These are phyloP conservation scores for Emmelina monodactyla DNA, from an alignment of 2,888 invertebrate genomes.

Conservation along the genomic window DNA sequence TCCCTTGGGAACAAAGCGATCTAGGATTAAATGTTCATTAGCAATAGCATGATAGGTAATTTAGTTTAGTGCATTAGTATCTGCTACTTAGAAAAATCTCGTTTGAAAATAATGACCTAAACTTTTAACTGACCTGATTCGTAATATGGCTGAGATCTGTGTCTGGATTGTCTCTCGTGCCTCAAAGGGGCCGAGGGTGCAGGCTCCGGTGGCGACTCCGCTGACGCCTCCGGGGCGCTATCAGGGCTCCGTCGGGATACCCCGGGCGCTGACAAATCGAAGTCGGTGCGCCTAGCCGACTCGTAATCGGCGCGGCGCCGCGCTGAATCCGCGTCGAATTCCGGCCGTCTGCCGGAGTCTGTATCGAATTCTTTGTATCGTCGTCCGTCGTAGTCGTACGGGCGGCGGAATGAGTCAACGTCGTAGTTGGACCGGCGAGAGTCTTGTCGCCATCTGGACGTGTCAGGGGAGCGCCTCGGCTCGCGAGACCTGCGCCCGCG, in stretches of 20 bases:
- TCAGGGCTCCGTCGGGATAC: constrained; percentile 50
- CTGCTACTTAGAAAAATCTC: not conserved
- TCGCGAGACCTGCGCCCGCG: constrained; percentile 52
- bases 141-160: constrained; percentile 54
- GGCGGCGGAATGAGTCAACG: constrained; percentile 43
- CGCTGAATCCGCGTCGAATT: constrained; percentile 51
- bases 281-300: constrained; percentile 54
- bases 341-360: constrained; percentile 44
- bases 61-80: too few species aligned
- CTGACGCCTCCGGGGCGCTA: constrained; percentile 54
- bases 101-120: constrained; percentile 3
- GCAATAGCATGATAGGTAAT: constrained; percentile 12
- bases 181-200: constrained; percentile 53
- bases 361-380: constrained; percentile 43
- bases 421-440: constrained; percentile 50
- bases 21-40: constrained; percentile 1
- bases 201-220: constrained; percentile 56
- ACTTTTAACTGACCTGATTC: constrained; percentile 52
- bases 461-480: constrained; percentile 48
- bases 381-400: constrained; percentile 51
- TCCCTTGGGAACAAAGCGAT: not conserved
- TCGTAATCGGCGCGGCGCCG: constrained; percentile 56
- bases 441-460: constrained; percentile 56
- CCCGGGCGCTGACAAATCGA: constrained; percentile 52
- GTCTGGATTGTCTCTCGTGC: constrained; percentile 44